These are phyloP conservation scores for Trididemnum clinides DNA, from an alignment of 23 tunicate species.

Conservation along the genomic window DNA sequence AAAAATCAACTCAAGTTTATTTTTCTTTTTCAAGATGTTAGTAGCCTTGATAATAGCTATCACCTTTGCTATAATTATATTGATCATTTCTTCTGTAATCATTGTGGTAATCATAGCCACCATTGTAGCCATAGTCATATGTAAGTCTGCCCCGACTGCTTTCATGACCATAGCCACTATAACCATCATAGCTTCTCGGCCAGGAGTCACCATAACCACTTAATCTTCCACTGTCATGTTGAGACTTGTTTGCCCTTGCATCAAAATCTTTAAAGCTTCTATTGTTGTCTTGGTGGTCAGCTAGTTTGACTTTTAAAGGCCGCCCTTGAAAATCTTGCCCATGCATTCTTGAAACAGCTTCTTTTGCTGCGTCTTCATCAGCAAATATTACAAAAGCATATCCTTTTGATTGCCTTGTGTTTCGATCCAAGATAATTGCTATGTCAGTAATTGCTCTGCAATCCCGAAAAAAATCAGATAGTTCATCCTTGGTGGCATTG, in stretches of 20 bases:
- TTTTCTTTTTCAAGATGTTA: too few relatives aligned
- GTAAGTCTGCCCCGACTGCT: not conserved
- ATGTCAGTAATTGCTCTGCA: not conserved
- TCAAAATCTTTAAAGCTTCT: slow-evolving; percentile 2
- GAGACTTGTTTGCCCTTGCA: not conserved
- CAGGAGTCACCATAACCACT: not conserved
- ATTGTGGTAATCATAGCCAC: not conserved
- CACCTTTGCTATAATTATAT: not conserved
- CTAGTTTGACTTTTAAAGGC: slow-evolving; percentile 17
- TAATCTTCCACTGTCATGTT: too few relatives aligned
- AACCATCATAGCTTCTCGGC: not conserved
- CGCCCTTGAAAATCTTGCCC: slow-evolving; percentile 25
- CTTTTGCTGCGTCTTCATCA: slow-evolving; percentile 30
- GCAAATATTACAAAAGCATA: slow-evolving; percentile 40
- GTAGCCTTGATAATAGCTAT: not conserved
- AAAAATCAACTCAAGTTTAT: too few relatives aligned
- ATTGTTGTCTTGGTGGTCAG: slow-evolving; percentile 39
- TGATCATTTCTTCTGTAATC: slow-evolving; percentile 21
- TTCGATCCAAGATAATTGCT: slow-evolving; percentile 19
- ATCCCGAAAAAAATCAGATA: slow-evolving; percentile 6
- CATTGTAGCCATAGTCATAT: not conserved
- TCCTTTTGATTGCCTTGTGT: slow-evolving; percentile 30
- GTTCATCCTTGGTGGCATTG: slow-evolving; percentile 3
- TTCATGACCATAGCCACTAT: not conserved
- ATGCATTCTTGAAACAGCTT: slow-evolving; percentile 40